Evolutionary conservation across 2,113 vertebrate genomes (phyloP), one percentile per base, ranked within the genome.

Genomic region (Daubentonia madagascariensis): DNA sequence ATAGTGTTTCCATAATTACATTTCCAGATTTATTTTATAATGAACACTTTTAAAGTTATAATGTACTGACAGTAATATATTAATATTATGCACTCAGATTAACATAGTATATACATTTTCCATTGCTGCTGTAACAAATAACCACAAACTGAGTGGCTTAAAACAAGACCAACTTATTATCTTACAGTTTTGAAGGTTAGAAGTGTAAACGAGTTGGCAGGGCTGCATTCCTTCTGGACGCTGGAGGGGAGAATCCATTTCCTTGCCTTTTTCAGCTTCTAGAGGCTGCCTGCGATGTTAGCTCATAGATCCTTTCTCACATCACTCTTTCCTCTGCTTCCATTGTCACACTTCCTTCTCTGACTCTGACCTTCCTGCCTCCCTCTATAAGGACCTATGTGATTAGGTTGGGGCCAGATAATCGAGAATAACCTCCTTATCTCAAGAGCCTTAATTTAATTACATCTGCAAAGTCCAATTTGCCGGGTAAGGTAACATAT

Each of bases 21-120:
- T 87, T 14, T 87, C 40, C 67, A 87, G 73, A 59, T 57, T 88
- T 95, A 93, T 59, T 81, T 93, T 91, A 76, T 40, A 52, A 70
- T 59, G n/a, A 91, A 63, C n/a, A 68, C 16, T 68, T 81, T 75
- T 28, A 43, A 95, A 80, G 80, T 85, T 45, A 79, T 72, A 52
- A 40, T 35, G 25, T 75, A 57, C 48, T 37, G 59, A 80, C 25
- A 48, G 35, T 52, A 89, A 78, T 35, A 50, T 52, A 65, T 52
- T 48, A 70, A 86, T 48, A 70, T 43, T 57, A 70, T 52, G 28
- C 4, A 37, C 52, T 48, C 23, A 70, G 43, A 45, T 84, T 70
- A 94, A 48, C 16, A 86, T 45, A 76, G 22, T 59, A 7, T 84
- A 54, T 78, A 63, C 4, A 30, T 92, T 96, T 96, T 61, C 13